A percentile compares a stretch with the other conserved stretches of the same genome.
These are phyloP conservation scores for Amphipoea lucens DNA, from an alignment of 2,888 invertebrate genomes.

Conservation along the genomic window DNA sequence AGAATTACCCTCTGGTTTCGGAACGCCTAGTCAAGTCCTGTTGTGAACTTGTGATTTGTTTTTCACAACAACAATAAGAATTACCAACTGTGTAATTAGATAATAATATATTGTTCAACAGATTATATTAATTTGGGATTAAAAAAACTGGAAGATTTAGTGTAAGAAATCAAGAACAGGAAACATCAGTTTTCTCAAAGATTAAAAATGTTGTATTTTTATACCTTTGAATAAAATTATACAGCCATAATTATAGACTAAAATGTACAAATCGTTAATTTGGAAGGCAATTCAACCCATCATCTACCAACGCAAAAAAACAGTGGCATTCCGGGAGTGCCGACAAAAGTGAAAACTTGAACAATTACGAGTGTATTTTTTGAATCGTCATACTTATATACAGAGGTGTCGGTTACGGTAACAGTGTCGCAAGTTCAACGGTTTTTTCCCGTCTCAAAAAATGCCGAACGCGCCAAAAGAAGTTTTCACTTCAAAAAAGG, in stretches of 20 bases:
- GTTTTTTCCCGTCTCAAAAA: too few species aligned
- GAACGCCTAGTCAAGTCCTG: not conserved
- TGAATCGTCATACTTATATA: too few species aligned
- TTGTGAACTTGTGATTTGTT: not conserved
- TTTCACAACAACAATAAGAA: not conserved
- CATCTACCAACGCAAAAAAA: not conserved
- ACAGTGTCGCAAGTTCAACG: too few species aligned
- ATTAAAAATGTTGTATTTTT: too few species aligned
- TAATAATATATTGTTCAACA: not conserved
- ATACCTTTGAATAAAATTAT: not conserved
- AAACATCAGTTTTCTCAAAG: not conserved
- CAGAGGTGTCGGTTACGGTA: too few species aligned
- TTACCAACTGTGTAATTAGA: not conserved
- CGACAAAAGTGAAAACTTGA: too few species aligned
- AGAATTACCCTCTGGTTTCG: not conserved
- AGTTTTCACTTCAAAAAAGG: not conserved
- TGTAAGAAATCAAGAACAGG: not conserved
- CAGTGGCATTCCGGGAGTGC: too few species aligned
- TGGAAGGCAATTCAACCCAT: not conserved
- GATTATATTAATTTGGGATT: not conserved
- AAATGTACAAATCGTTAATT: not conserved
- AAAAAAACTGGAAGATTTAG: not conserved
- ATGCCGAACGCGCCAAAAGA: too few species aligned
- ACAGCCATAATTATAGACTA: not conserved
- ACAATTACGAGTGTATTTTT: too few species aligned